Conservation (phyloP, 2,888 invertebrate species). For the Caenorhabditis imperialis region DNA sequence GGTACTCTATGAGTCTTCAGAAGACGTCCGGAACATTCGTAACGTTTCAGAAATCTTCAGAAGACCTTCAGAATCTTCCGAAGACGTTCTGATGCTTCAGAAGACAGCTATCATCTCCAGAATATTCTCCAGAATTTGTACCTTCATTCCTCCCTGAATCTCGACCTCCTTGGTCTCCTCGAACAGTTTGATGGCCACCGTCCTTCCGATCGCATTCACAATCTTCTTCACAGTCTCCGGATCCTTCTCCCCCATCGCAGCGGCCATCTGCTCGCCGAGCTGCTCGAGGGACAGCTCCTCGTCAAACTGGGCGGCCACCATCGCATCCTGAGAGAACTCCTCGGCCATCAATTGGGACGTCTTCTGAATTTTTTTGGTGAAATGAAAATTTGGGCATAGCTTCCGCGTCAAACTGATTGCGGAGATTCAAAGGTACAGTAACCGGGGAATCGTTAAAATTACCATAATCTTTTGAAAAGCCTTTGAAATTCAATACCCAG, state of each 20-base stretch:
- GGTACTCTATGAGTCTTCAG: too few species aligned
- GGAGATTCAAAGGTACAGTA: background rate
- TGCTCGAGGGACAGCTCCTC: constrained; percentile 41
- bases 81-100: too few species aligned
- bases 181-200: constrained; percentile 64
- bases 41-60: too few species aligned
- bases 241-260: constrained; percentile 63
- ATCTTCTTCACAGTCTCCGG: constrained; percentile 64
- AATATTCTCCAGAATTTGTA: constrained; percentile 4
- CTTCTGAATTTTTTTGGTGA: too few species aligned
- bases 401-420: too few species aligned
- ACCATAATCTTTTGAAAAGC: too few species aligned
- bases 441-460: background rate
- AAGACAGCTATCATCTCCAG: too few species aligned
- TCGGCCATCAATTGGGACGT: constrained; percentile 33
- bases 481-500: too few species aligned
- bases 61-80: too few species aligned
- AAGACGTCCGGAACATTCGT: too few species aligned
- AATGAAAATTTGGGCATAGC: too few species aligned
- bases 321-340: constrained; percentile 46
- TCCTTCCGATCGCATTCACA: constrained; percentile 64
- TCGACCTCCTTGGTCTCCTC: constrained; percentile 70
- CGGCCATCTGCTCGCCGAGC: constrained; percentile 56
- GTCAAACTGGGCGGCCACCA: constrained; percentile 49
- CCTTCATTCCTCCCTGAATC: constrained; percentile 71